Evolutionary conservation across 1,140 invertebrate species (phyloP).

Genomic region (Cyclargus thomasi): DNA sequence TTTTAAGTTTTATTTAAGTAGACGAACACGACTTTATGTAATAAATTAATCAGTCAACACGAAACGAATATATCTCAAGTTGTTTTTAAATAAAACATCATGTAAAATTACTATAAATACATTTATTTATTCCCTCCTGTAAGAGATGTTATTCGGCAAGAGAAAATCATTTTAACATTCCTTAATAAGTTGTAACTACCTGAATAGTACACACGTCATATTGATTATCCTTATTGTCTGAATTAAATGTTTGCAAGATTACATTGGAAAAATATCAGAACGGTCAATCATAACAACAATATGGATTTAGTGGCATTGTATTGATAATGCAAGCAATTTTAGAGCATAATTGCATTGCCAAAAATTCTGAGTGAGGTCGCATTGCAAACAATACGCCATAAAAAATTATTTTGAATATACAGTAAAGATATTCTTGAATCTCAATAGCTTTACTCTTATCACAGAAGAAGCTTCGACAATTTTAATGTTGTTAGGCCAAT

Average conservation of each 20-base stretch:
- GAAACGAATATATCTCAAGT: background rate
- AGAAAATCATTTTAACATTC: slow-evolving; percentile 14
- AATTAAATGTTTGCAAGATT: background rate
- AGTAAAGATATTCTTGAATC: too few species aligned
- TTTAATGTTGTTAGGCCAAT: slow-evolving; percentile 14
- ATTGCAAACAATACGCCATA: too few species aligned
- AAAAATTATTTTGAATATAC: too few species aligned
- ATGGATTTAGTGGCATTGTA: too few species aligned
- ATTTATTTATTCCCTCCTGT: slow-evolving; percentile 41
- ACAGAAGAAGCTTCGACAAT: background rate
- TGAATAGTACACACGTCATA: background rate
- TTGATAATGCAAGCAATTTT: too few species aligned
- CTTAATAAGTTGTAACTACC: slow-evolving; percentile 19
- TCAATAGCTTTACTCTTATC: too few species aligned
- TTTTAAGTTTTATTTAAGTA: too few species aligned
- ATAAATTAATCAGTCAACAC: background rate
- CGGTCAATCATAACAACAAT: too few species aligned
- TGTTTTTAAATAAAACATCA: slow-evolving; percentile 43
- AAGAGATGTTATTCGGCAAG: slow-evolving; percentile 28
- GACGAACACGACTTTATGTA: background rate
- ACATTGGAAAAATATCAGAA: background rate
- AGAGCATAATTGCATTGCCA: too few species aligned
- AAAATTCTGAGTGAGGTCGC: too few species aligned
- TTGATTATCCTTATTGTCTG: background rate
- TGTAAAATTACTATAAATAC: slow-evolving; percentile 52